These are phyloP conservation scores for Caenorhabditis drosophilae DNA, from an alignment of 2,888 invertebrate species.

Conservation along the genomic window DNA sequence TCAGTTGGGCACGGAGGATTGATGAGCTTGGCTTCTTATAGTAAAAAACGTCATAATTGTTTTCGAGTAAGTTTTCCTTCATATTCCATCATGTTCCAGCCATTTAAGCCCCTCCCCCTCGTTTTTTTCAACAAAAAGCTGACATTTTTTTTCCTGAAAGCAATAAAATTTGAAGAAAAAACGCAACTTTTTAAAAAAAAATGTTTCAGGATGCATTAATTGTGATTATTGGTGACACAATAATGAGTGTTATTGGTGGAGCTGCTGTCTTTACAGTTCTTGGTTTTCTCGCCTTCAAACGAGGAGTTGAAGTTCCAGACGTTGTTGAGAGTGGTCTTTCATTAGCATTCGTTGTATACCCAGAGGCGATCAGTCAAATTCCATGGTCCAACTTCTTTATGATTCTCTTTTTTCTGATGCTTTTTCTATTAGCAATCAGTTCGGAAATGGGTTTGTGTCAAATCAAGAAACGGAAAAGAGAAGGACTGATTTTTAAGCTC, in stretches of 20 bases:
- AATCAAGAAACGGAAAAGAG: background rate
- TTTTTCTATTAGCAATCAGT: no score
- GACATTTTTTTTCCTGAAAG: no score
- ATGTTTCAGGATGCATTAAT: slow-evolving; percentile 59
- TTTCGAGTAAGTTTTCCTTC: no score
- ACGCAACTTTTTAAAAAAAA: no score
- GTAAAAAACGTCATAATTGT: slow-evolving; percentile 52
- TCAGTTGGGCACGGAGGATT: slow-evolving; percentile 61
- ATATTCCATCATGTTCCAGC: no score
- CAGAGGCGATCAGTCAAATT: slow-evolving; percentile 68
- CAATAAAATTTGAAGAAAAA: no score
- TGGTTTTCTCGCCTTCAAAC: slow-evolving; percentile 44
- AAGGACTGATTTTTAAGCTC: slow-evolving; percentile 3
- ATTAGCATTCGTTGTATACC: slow-evolving; percentile 70
- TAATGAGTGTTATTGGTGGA: slow-evolving; percentile 52
- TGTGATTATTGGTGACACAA: slow-evolving; percentile 59
- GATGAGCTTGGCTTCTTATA: slow-evolving; percentile 59
- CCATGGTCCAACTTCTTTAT: slow-evolving; percentile 69
- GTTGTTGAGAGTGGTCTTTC: slow-evolving; percentile 65
- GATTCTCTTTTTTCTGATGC: slow-evolving; percentile 70
- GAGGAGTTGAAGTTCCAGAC: slow-evolving; percentile 13
- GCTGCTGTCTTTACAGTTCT: slow-evolving; percentile 54
- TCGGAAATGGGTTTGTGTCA: no score
- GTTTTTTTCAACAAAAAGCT: no score
- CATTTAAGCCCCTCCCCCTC: no score